Conservation (phyloP, 2,888 invertebrate species). For the Conops quadrifasciatus region DNA sequence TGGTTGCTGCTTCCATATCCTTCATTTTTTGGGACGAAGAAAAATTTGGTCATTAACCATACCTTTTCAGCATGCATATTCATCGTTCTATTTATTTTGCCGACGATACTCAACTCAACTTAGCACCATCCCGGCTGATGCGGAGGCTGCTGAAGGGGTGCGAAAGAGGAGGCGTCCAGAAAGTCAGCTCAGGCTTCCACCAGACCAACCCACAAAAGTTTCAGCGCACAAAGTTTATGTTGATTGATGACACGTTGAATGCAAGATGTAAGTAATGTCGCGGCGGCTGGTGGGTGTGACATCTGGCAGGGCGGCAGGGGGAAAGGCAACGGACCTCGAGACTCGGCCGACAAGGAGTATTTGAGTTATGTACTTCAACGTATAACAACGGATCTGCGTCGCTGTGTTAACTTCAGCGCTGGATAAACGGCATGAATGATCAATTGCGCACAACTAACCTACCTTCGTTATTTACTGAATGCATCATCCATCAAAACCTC, state of each 20-base stretch:
- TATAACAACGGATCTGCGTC: not conserved
- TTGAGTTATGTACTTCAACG: not conserved
- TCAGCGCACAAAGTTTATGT: slow-evolving; percentile 22
- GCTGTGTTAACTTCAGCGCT: not conserved
- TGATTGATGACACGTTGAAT: slow-evolving; percentile 31
- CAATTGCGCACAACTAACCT: not conserved
- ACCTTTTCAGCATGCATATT: too few relatives aligned
- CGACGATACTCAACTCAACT: too few relatives aligned
- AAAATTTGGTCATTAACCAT: too few relatives aligned
- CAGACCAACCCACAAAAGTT: slow-evolving; percentile 13
- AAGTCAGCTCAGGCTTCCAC: not conserved
- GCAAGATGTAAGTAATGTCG: slow-evolving; percentile 19
- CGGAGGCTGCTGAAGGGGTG: too few relatives aligned
- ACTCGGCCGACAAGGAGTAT: not conserved
- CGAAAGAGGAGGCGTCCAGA: not conserved
- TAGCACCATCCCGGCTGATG: too few relatives aligned
- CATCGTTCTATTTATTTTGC: too few relatives aligned
- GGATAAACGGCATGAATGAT: slow-evolving; percentile 10
- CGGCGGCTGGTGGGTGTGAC: not conserved
- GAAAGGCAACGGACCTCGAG: not conserved
- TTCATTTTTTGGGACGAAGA: too few relatives aligned
- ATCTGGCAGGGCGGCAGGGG: not conserved
- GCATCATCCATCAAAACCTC: slow-evolving; percentile 17
- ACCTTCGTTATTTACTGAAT: not conserved
- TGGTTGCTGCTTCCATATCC: too few relatives aligned